Percentiles rank a stretch among this genome's conserved stretches.
Evolutionary conservation across 2,797 vertebrate genomes (phyloP).

Genomic region (Danio albolineatus): DNA sequence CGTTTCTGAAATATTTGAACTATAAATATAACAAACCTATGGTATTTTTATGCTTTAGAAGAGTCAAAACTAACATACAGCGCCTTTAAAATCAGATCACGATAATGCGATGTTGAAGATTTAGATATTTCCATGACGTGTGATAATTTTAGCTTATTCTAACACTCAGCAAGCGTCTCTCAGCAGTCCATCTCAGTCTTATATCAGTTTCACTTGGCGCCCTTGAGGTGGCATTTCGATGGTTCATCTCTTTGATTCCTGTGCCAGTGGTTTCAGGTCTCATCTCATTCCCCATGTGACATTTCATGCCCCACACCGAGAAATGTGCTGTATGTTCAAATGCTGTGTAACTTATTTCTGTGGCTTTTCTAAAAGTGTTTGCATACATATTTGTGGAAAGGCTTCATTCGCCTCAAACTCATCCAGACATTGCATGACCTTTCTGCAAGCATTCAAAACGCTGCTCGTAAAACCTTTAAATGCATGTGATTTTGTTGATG

Average conservation of each 20-base stretch:
- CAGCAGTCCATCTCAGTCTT: constrained; percentile 25
- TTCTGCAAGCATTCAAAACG: constrained; percentile 27
- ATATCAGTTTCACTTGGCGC: constrained; percentile 33
- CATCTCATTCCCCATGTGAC: constrained; percentile 29
- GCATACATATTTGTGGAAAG: constrained; percentile 29
- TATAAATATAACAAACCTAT: no score
- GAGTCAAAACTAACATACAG: background rate
- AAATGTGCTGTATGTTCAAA: constrained; percentile 24
- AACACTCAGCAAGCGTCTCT: constrained; percentile 11
- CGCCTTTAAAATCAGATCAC: no score
- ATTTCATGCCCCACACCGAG: background rate
- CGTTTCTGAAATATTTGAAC: no score
- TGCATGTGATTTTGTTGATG: background rate
- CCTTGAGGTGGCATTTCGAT: constrained; percentile 36
- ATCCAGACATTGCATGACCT: constrained; percentile 10
- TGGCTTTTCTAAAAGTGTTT: constrained; percentile 29
- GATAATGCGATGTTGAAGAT: background rate
- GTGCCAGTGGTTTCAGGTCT: constrained; percentile 48
- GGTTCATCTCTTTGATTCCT: constrained; percentile 49
- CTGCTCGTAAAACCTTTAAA: constrained; percentile 3
- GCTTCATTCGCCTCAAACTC: background rate
- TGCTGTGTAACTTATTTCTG: constrained; percentile 14
- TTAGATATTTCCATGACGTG: background rate
- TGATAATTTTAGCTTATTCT: constrained; percentile 20
- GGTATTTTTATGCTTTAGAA: no score